A percentile compares a stretch with the other conserved stretches of the same genome.
These are phyloP conservation scores for Caenorhabditis wallacei DNA, from an alignment of 2,888 invertebrate species.

Conservation along the genomic window DNA sequence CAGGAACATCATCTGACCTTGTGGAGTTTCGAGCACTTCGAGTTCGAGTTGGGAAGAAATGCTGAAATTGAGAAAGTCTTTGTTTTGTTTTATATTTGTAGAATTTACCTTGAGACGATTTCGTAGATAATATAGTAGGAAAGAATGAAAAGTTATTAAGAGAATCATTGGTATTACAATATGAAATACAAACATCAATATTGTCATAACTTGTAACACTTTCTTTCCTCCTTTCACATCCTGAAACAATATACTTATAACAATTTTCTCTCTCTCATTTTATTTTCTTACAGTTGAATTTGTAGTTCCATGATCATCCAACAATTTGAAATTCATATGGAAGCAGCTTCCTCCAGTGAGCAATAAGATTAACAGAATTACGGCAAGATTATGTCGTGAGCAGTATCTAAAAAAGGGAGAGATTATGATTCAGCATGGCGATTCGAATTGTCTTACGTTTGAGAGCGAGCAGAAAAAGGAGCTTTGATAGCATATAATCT, in stretches of 20 bases:
- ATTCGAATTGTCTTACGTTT: slow-evolving; percentile 53
- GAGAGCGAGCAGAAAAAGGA: slow-evolving; percentile 70
- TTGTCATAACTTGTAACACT: slow-evolving; percentile 48
- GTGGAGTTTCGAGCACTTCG: slow-evolving; percentile 47
- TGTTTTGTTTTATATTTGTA: background rate
- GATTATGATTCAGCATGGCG: slow-evolving; percentile 9
- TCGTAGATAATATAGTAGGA: slow-evolving; percentile 71
- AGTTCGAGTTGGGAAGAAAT: slow-evolving; percentile 46
- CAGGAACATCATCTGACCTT: slow-evolving; percentile 54
- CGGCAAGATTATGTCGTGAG: slow-evolving; percentile 56
- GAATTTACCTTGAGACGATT: slow-evolving; percentile 55
- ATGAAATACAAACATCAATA: slow-evolving; percentile 55
- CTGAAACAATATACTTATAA: slow-evolving; percentile 24
- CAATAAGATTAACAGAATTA: slow-evolving; percentile 65
- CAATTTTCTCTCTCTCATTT: background rate
- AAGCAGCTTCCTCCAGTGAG: slow-evolving; percentile 63
- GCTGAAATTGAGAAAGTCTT: slow-evolving; percentile 24
- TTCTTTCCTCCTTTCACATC: no score
- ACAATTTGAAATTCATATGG: slow-evolving; percentile 70
- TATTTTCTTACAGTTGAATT: background rate
- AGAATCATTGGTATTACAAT: slow-evolving; percentile 71
- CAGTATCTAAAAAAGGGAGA: slow-evolving; percentile 45
- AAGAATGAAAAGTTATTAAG: slow-evolving; percentile 69
- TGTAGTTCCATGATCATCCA: slow-evolving; percentile 24
- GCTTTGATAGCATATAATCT: slow-evolving; percentile 76